Percentiles rank a stretch among this genome's conserved stretches.
These are phyloP conservation scores for Temnothorax rugatulus DNA, from an alignment of 2,888 invertebrate genomes.

Conservation along the genomic window DNA sequence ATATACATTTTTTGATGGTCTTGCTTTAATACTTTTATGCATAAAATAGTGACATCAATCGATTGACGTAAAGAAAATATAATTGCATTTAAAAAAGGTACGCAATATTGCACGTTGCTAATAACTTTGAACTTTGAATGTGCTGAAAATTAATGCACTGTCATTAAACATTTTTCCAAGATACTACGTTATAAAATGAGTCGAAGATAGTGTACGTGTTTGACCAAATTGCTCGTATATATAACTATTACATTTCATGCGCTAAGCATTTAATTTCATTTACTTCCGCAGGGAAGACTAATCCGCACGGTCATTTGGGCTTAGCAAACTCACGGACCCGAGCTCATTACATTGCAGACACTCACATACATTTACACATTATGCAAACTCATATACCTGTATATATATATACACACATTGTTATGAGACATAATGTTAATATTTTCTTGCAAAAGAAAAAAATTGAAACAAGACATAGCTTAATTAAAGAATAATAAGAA, in stretches of 20 bases:
- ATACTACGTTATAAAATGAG: neutral
- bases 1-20: neutral
- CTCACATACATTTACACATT: neutral
- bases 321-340: no score
- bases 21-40: constrained; percentile 4
- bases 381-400: neutral
- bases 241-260: neutral
- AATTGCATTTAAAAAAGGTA: neutral
- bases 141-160: neutral
- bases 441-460: neutral
- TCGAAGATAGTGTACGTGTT: neutral
- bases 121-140: no score
- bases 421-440: neutral
- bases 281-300: neutral
- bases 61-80: neutral
- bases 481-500: no score
- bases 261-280: neutral
- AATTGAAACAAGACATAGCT: neutral
- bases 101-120: neutral
- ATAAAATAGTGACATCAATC: neutral
- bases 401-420: neutral
- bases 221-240: neutral
- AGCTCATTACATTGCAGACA: neutral
- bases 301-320: no score
- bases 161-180: no score